Conservation (phyloP, 37 sponge, comb jelly and placozoan genomes). For the Hexactinellida sp. region DNA sequence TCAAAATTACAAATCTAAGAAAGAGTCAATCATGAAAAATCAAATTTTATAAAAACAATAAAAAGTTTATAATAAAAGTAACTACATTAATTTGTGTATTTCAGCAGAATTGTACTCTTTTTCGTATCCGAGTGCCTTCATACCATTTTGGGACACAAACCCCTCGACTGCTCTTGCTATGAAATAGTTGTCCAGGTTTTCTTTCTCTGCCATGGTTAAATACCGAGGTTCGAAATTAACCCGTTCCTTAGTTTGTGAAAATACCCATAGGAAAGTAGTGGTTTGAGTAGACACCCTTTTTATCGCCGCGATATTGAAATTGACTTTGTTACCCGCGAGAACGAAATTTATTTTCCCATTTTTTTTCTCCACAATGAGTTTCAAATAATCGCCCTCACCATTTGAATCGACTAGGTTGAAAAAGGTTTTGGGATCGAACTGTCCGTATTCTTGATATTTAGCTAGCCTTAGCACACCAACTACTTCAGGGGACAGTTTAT, state of each 20-base stretch:
- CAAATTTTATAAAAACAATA: too few species aligned
- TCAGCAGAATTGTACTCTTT: not conserved
- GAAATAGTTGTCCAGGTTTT: not conserved
- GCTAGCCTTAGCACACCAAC: not conserved
- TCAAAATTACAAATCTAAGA: too few species aligned
- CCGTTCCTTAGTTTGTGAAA: not conserved
- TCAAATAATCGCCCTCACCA: not conserved
- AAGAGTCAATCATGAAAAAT: too few species aligned
- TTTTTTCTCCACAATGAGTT: not conserved
- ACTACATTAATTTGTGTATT: too few species aligned
- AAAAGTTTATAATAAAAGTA: too few species aligned
- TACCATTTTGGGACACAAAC: not conserved
- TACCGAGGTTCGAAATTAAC: not conserved
- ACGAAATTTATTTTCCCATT: not conserved
- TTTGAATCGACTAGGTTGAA: not conserved
- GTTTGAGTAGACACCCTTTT: not conserved
- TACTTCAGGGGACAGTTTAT: not conserved
- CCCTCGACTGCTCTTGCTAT: not conserved
- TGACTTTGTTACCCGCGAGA: not conserved
- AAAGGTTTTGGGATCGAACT: not conserved
- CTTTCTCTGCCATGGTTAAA: not conserved
- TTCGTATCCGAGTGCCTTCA: not conserved
- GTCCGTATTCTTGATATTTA: not conserved
- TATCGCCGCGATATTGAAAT: not conserved
- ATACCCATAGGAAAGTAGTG: not conserved